Base-by-base conservation (phyloP, 2,113 vertebrate species). In the Mesocricetus auratus region DNA sequence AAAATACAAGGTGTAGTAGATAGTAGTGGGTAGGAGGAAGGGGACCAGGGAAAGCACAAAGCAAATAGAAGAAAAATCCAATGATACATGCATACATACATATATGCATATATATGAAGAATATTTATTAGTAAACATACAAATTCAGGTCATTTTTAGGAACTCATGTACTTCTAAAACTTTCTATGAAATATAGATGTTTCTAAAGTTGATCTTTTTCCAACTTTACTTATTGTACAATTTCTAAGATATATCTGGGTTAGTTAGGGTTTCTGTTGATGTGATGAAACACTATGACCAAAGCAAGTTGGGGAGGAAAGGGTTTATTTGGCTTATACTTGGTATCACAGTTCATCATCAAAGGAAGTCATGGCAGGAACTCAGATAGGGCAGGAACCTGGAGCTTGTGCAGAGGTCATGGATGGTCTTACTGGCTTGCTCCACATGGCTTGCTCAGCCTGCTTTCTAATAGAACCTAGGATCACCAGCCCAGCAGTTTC, bases 91-190 rank as follows among this genome's bases (percentile, higher is more conserved):
- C n/a, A n/a, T n/a, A n/a, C n/a, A 33, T 86, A 68, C 29, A 33
- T 86, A 31, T 47, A 39, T 33, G 29, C 33, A 86, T 56, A 56
- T 56, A 64, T 22, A 19, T 66, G 16, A 21, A 47, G 1, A 39
- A 21, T 82, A 39, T 39, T 58, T 26, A n/a, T 58, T 82, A 82
- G 60, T 60, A 82, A 82, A 39, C 69, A 36, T 68, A 24, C 42
- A 94, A 86, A 93, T 74, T 85, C 66, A 73, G 29, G 81, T 62
- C 19, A 85, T 53, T 90, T 42, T 78, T 60, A 86, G 60, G 64
- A 82, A 92, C 29, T 21, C 58, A 69, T 21, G 3, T 50, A 26
- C 7, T 77, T 7, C 17, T 39, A 50, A 97, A 78, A 93, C 21
- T 4, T 88, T 91, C 26, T 68, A 39, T 94, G 33, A 17, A 91